These are phyloP conservation scores for Arenaria interpres DNA, from an alignment of 2,113 vertebrate species.

Conservation along the genomic window DNA sequence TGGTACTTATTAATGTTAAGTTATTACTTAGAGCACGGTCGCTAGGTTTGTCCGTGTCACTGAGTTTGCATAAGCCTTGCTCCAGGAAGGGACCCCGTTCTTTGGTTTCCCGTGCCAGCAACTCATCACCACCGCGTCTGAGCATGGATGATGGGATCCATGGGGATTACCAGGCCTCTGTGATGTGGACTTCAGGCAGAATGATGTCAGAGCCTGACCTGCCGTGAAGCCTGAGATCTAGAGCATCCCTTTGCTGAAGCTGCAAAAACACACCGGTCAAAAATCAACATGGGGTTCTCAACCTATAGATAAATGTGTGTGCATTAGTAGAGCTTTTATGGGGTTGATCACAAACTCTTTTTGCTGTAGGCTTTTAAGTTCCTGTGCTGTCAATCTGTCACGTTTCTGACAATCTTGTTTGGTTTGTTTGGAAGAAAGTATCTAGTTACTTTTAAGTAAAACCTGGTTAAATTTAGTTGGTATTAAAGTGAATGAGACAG, in stretches of 20 bases:
- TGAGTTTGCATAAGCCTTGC: neutral
- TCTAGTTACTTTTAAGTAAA: neutral
- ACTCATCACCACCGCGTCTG: neutral
- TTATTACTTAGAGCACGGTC: neutral
- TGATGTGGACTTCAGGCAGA: neutral
- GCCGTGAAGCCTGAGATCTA: neutral
- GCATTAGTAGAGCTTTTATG: neutral
- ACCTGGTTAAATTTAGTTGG: neutral
- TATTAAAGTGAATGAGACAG: neutral
- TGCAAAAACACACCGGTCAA: neutral
- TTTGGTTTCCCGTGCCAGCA: neutral
- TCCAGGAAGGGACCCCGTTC: neutral
- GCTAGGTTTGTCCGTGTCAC: neutral
- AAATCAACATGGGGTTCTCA: neutral
- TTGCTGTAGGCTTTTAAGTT: neutral
- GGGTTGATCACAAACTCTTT: neutral
- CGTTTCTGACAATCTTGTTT: neutral
- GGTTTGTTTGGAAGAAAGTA: neutral
- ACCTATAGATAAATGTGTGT: neutral
- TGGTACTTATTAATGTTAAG: neutral
- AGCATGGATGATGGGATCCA: rapidly evolving
- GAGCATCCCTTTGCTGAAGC: neutral
- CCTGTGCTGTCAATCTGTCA: neutral
- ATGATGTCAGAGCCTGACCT: neutral
- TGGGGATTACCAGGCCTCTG: neutral